Percentiles rank a stretch among this genome's conserved stretches.
Conservation (phyloP, 2,888 invertebrate species). For the Cerceris rybyensis region DNA sequence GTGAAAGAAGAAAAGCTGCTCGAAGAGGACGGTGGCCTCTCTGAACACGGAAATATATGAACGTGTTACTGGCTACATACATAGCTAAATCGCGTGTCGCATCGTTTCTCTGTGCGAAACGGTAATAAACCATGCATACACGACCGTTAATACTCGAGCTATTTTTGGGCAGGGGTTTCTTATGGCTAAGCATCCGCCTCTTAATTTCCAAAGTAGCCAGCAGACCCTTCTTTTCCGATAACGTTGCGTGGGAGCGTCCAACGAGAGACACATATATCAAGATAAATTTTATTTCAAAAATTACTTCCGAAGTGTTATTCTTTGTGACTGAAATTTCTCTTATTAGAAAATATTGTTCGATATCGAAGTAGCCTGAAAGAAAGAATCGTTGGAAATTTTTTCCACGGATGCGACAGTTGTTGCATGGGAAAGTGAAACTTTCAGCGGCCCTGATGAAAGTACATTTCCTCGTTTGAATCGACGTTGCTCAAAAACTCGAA, state of each 20-base stretch:
- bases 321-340: too few relatives aligned
- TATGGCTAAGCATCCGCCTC: slow-evolving; percentile 7
- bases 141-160: slow-evolving; percentile 28
- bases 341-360: too few relatives aligned
- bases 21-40: slow-evolving; percentile 34
- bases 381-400: too few relatives aligned
- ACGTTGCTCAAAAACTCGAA: too few relatives aligned
- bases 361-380: too few relatives aligned
- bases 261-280: too few relatives aligned
- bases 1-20: slow-evolving; percentile 27
- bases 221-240: slow-evolving; percentile 14
- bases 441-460: too few relatives aligned
- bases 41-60: slow-evolving; percentile 41
- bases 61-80: neutral
- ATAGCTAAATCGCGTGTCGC: slow-evolving; percentile 5
- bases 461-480: too few relatives aligned
- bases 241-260: slow-evolving; percentile 7
- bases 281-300: too few relatives aligned
- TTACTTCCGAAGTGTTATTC: too few relatives aligned
- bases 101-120: neutral
- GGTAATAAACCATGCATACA: slow-evolving; percentile 8
- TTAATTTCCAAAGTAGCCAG: slow-evolving; percentile 1
- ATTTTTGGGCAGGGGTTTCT: slow-evolving; percentile 29
- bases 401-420: too few relatives aligned
- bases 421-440: too few relatives aligned